These are phyloP conservation scores for Alectoris magna DNA, from an alignment of 2,797 vertebrate genomes.

Conservation along the genomic window DNA sequence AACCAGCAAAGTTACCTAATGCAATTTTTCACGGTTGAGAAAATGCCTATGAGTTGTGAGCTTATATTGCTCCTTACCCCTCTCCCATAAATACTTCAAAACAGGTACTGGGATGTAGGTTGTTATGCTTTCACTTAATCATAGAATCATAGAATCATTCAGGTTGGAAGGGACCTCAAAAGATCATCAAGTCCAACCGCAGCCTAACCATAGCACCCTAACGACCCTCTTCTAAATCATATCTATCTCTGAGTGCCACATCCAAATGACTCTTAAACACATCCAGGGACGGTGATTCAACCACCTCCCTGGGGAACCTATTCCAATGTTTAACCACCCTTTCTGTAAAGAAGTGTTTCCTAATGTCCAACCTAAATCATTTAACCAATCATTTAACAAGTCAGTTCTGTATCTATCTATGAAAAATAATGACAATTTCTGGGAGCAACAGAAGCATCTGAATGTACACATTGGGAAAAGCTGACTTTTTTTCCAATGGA, in stretches of 20 bases:
- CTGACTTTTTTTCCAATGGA: background rate
- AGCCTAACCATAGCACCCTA: too few species aligned
- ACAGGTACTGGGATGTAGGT: background rate
- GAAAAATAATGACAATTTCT: background rate
- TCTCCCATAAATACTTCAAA: background rate
- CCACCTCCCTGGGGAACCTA: too few species aligned
- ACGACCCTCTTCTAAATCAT: too few species aligned
- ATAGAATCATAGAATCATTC: too few species aligned
- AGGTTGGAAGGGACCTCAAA: too few species aligned
- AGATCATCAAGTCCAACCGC: too few species aligned
- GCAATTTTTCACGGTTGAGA: background rate
- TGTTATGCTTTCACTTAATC: fast-evolving
- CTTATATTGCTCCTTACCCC: background rate
- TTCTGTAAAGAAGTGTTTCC: too few species aligned
- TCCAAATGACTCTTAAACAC: too few species aligned
- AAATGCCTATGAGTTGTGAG: background rate
- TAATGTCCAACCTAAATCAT: too few species aligned
- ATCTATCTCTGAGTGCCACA: too few species aligned
- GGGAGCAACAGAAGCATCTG: background rate
- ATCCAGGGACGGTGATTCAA: too few species aligned
- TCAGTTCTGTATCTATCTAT: background rate
- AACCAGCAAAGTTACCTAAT: background rate
- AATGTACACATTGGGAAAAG: background rate
- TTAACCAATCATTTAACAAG: background rate
- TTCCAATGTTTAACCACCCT: too few species aligned